These are phyloP conservation scores for Acanthurus lineatus DNA, from an alignment of 2,797 vertebrate species.

Conservation along the genomic window DNA sequence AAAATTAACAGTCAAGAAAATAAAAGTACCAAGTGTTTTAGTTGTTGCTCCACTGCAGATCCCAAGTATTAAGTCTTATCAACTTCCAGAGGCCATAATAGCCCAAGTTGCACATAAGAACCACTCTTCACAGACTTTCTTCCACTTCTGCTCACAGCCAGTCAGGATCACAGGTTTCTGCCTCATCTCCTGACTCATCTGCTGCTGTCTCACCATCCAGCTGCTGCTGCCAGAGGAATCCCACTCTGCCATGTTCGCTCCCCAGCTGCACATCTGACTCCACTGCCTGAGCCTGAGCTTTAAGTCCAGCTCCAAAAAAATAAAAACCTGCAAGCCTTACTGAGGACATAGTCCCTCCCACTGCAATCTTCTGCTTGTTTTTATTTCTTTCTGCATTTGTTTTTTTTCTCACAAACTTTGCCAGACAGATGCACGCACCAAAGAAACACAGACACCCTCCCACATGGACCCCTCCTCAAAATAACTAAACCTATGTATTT, in stretches of 20 bases:
- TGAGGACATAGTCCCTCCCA: slow-evolving; percentile 21
- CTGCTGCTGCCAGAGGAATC: slow-evolving; percentile 65
- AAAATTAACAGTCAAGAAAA: neutral
- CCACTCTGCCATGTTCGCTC: slow-evolving; percentile 68
- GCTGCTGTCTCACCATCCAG: slow-evolving; percentile 87
- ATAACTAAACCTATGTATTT: neutral
- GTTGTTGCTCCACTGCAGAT: neutral
- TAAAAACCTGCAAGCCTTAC: neutral
- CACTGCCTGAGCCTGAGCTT: slow-evolving; percentile 17
- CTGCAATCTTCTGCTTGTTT: slow-evolving; percentile 8
- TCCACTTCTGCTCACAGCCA: neutral
- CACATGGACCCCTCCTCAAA: slow-evolving; percentile 16
- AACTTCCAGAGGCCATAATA: no score
- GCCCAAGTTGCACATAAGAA: neutral
- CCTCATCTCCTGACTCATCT: slow-evolving; percentile 14
- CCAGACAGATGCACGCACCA: neutral
- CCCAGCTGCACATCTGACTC: slow-evolving; percentile 29
- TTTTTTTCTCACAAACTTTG: neutral
- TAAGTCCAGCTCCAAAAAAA: neutral
- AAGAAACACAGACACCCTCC: slow-evolving; percentile 32
- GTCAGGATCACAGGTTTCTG: neutral
- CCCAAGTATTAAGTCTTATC: neutral
- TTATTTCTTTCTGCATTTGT: slow-evolving; percentile 1
- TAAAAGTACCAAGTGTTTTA: neutral
- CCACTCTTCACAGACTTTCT: neutral